phyloP scores from a whole-genome alignment of 2,797 vertebrate genomes.

The Epinephelus malabaricus region DNA sequence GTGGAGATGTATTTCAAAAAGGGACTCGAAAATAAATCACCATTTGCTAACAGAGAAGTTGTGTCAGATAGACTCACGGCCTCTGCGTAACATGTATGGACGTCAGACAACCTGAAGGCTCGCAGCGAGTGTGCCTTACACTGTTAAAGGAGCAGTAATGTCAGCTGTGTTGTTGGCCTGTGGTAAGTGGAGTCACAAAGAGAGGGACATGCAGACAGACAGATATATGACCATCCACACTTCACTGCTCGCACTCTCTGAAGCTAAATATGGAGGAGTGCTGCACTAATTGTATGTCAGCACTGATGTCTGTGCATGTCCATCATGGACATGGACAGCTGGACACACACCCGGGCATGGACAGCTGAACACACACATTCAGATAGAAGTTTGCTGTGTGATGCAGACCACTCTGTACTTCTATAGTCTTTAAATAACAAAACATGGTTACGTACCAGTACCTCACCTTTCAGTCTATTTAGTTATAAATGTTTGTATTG shows the following conservation, averaged over 20 bases:
- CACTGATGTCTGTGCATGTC: slow-evolving; percentile 62
- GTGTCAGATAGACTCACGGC: not conserved
- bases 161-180: not conserved
- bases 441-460: not conserved
- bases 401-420: not conserved
- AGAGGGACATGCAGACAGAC: slow-evolving; percentile 11
- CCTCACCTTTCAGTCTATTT: not conserved
- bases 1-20: slow-evolving; percentile 31
- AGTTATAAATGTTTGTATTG: too few relatives aligned
- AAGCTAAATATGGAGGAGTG: slow-evolving; percentile 68
- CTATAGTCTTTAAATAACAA: not conserved
- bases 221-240: slow-evolving; percentile 15
- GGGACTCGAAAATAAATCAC: slow-evolving; percentile 10
- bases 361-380: slow-evolving; percentile 64
- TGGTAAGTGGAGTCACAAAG: slow-evolving; percentile 10
- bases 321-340: slow-evolving; percentile 65
- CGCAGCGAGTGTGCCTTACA: not conserved
- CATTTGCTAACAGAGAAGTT: not conserved
- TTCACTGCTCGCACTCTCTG: slow-evolving; percentile 40
- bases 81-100: not conserved
- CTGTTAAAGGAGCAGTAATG: not conserved
- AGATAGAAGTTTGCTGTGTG: not conserved
- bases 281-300: slow-evolving; percentile 64
- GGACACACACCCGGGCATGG: slow-evolving; percentile 37
- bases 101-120: not conserved